Percentiles rank a stretch among this genome's conserved stretches.
Evolutionary conservation across 2,888 invertebrate genomes (phyloP).

Genomic region (Ypsolopha sequella): DNA sequence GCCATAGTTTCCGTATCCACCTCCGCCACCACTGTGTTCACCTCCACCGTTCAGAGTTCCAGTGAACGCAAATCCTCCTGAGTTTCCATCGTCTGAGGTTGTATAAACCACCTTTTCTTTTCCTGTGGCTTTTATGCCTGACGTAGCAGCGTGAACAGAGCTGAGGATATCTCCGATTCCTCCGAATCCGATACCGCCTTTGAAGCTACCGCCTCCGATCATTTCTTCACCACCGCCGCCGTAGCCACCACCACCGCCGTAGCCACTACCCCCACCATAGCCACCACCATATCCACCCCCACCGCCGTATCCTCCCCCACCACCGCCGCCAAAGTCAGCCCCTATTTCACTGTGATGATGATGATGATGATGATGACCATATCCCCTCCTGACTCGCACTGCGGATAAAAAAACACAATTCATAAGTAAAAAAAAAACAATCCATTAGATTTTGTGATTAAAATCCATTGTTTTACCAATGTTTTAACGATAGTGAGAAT

Average conservation of each 20-base stretch:
- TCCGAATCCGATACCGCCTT: conserved; percentile 12
- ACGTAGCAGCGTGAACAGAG: conserved; percentile 13
- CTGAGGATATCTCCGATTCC: conserved; percentile 15
- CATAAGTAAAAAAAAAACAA: too few species aligned
- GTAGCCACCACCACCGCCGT: conserved; percentile 1
- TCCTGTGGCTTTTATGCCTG: conserved; percentile 15
- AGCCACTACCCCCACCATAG: conserved; percentile 9
- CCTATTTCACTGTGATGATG: too few species aligned
- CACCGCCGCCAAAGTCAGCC: too few species aligned
- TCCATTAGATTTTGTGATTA: too few species aligned
- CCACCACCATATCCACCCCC: not conserved
- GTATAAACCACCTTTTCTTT: conserved; percentile 37
- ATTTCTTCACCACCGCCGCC: conserved; percentile 6
- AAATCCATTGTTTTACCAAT: too few species aligned
- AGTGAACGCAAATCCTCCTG: conserved; percentile 55
- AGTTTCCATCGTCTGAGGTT: conserved; percentile 52
- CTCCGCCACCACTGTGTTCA: conserved; percentile 53
- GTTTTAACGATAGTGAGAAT: too few species aligned
- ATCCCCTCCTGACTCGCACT: too few species aligned
- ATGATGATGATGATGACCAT: too few species aligned
- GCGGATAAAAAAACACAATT: too few species aligned
- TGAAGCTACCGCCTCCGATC: conserved; percentile 9
- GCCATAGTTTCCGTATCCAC: conserved; percentile 35
- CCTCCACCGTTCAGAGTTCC: conserved; percentile 41
- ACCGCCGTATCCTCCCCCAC: not conserved